Conservation (phyloP, 2,888 invertebrate species). For the Drosophila emarginata region DNA sequence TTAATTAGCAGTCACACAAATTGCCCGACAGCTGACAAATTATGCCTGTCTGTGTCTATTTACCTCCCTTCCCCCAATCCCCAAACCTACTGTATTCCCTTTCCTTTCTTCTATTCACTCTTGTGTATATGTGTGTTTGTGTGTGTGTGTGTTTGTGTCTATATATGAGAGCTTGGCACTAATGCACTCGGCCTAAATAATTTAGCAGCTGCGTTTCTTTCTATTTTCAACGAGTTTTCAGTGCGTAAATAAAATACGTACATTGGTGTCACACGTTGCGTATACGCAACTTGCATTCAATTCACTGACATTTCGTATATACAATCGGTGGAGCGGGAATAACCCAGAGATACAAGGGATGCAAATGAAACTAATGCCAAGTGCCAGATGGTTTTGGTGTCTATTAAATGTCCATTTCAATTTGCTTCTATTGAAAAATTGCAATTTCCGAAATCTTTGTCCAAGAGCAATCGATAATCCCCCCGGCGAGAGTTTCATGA, state of each 20-base stretch:
- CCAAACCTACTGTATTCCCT: background rate
- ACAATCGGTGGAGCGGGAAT: background rate
- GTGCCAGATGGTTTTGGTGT: slow-evolving; percentile 42
- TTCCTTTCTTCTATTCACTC: no score
- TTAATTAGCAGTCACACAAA: slow-evolving; percentile 62
- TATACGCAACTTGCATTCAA: slow-evolving; percentile 64
- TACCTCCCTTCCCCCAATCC: background rate
- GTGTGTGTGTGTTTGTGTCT: slow-evolving; percentile 7
- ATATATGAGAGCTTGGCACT: slow-evolving; percentile 37
- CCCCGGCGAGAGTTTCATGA: slow-evolving; percentile 22
- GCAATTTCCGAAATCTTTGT: slow-evolving; percentile 20
- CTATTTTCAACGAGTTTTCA: slow-evolving; percentile 51
- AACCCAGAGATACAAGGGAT: slow-evolving; percentile 3
- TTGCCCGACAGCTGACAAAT: slow-evolving; percentile 63
- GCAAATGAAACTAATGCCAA: slow-evolving; percentile 30
- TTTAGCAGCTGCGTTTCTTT: slow-evolving; percentile 42
- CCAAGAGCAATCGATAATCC: background rate
- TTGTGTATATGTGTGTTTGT: background rate
- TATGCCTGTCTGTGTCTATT: slow-evolving; percentile 54
- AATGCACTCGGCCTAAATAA: slow-evolving; percentile 70
- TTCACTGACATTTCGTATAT: slow-evolving; percentile 37
- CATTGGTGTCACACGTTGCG: slow-evolving; percentile 41
- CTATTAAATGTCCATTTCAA: slow-evolving; percentile 56
- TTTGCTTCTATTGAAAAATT: slow-evolving; percentile 46
- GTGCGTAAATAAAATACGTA: slow-evolving; percentile 53